Conservation (phyloP, 2,888 invertebrate genomes). For the Pristionchus maxplancki region DNA sequence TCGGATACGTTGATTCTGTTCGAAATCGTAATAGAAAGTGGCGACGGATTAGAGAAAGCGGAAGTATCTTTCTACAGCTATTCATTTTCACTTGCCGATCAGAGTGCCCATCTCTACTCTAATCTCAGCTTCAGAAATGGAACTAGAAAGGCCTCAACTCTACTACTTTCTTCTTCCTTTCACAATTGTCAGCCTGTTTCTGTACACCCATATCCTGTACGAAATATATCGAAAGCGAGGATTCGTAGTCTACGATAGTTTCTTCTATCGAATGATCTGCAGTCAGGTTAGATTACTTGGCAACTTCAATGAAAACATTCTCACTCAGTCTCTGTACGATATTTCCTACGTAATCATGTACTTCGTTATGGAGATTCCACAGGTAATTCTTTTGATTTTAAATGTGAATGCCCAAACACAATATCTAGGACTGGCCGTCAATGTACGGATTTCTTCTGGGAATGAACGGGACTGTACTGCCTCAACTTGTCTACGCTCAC, state of each 20-base stretch:
- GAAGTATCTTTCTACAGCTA: not conserved
- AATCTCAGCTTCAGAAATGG: not conserved
- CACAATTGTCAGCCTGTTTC: not conserved
- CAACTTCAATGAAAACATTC: no score
- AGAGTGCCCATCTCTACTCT: not conserved
- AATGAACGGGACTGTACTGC: slow-evolving; percentile 14
- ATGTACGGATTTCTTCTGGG: not conserved
- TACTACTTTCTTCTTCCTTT: slow-evolving; percentile 22
- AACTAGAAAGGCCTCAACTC: slow-evolving; percentile 15
- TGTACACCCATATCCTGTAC: not conserved
- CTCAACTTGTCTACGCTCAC: slow-evolving; percentile 19
- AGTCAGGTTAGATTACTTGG: slow-evolving; percentile 2
- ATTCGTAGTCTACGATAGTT: not conserved
- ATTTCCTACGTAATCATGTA: not conserved
- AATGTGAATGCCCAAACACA: not conserved
- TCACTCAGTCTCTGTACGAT: not conserved
- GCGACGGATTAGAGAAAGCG: not conserved
- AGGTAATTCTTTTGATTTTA: not conserved
- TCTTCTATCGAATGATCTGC: slow-evolving; percentile 30
- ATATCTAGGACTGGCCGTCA: not conserved
- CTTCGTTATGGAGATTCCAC: slow-evolving; percentile 35
- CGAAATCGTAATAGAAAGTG: not conserved
- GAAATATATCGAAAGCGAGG: not conserved
- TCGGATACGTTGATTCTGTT: not conserved
- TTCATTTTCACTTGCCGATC: not conserved